A percentile compares a stretch with the other conserved stretches of the same genome.
Conservation (phyloP, 2,113 vertebrate species). For the Acrocephalus arundinaceus region DNA sequence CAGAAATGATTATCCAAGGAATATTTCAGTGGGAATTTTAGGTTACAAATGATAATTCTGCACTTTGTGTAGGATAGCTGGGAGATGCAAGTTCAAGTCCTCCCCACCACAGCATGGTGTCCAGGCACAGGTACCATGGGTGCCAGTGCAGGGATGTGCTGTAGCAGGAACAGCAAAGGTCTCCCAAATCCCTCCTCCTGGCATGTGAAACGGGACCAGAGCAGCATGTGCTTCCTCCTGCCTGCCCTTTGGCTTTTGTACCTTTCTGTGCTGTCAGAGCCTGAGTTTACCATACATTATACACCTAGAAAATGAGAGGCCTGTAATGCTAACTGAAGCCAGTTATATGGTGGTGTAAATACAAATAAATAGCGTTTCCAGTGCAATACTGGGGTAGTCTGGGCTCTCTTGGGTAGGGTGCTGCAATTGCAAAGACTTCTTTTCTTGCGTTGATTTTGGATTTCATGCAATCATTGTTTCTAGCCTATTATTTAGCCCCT, state of each 20-base stretch:
- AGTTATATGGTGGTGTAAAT: neutral
- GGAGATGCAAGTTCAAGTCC: neutral
- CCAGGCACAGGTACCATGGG: accelerated
- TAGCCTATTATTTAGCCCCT: neutral
- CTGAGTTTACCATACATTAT: neutral
- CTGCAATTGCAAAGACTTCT: neutral
- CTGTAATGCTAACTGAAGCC: neutral
- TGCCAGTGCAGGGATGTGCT: neutral
- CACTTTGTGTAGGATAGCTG: neutral
- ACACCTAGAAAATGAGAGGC: neutral
- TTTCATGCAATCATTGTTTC: neutral
- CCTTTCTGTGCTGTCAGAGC: neutral
- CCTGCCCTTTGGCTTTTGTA: neutral
- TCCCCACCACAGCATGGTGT: accelerated
- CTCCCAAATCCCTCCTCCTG: neutral
- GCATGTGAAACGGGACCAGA: accelerated
- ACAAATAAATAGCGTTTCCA: neutral
- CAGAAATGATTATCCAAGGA: accelerated
- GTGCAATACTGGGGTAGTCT: neutral
- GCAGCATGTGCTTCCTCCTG: neutral
- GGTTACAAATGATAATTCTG: neutral
- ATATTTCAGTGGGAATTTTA: neutral
- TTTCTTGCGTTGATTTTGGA: neutral
- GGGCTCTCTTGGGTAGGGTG: neutral
- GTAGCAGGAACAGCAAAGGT: accelerated